Percentiles rank a stretch among this genome's conserved stretches.
These are phyloP conservation scores for Poecilus cupreus DNA, from an alignment of 2,888 invertebrate species.

Conservation along the genomic window DNA sequence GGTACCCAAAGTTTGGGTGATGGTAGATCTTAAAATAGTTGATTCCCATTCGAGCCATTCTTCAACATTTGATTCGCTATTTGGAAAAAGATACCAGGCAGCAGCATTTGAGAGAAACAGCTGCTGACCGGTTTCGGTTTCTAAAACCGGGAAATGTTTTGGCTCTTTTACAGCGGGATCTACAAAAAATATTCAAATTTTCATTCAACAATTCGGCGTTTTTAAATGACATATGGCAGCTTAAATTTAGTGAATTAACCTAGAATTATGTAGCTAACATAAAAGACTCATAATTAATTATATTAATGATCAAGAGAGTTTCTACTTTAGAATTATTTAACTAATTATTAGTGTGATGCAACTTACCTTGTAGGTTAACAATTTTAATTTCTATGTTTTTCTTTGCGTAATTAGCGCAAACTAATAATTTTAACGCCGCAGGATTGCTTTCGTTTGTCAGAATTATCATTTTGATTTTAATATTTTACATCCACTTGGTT, in stretches of 20 bases:
- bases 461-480: constrained; percentile 77
- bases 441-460: constrained; percentile 87
- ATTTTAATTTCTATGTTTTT: constrained; percentile 76
- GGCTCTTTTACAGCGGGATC: constrained; percentile 75
- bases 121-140: constrained; percentile 77
- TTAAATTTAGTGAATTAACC: neutral
- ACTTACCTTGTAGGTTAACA: constrained; percentile 78
- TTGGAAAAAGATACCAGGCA: constrained; percentile 79
- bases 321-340: neutral
- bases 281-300: constrained; percentile 7
- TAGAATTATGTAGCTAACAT: neutral
- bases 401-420: constrained; percentile 81
- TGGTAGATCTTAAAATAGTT: constrained; percentile 76
- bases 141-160: constrained; percentile 80
- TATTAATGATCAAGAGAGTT: neutral
- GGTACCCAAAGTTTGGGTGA: constrained; percentile 75
- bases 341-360: constrained; percentile 29
- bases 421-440: constrained; percentile 82
- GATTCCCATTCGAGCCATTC: constrained; percentile 82
- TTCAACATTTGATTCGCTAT: constrained; percentile 71
- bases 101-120: constrained; percentile 86
- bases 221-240: neutral
- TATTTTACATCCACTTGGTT: neutral
- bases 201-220: neutral
- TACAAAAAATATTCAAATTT: constrained; percentile 64